Evolutionary conservation across 1,140 invertebrate genomes (phyloP), one percentile per base, ranked within the genome.

Genomic region (Ceratoteleas bidentatus): DNA sequence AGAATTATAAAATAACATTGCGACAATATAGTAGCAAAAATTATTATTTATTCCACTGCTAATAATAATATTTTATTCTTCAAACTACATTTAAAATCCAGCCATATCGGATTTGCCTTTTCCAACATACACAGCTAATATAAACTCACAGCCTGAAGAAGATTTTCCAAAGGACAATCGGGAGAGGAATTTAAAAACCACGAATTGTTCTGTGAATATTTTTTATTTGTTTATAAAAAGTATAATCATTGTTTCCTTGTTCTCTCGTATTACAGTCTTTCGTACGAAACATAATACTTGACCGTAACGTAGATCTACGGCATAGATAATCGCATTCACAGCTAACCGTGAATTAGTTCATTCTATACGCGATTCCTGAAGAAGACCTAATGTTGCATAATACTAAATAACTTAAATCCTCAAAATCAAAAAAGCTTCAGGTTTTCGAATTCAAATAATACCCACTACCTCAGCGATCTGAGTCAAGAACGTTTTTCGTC

Each of bases 171-270:
- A n/a, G n/a, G n/a, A 13, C 3, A 47, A 8, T 47, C 13, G 45
- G 8, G 13, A 47, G 40, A 38, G 0, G 5, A 73, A 47, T 53
- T 47, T 62, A 61, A 16, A 0, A 5, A 47, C 5, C 0, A 9
- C 2, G n/a, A n/a, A 49, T 13, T 24, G 2, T 45, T 66, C 10
- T 61, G 45, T 54, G 73, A 76, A 54, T 76, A 61, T 43, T 13
- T 65, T 74, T 75, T 75, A 66, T 75, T 75, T 33, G 62, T 66
- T 75, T 60, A 60, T 57, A 65, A 65, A 43, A 65, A 52, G 50
- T 54, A 49, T 57, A 64, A 57, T 57, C 43, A 40, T 9, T 58
- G 50, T 58, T 62, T n/a, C 34, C 47, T 34, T 65, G 65, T 15
- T 74, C 54, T n/a, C 33, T 58, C 38, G 40, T 6, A 50, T 65